A percentile compares a stretch with the other conserved stretches of the same genome.
Conservation (phyloP, 2,113 vertebrate species). For the Gopherus flavomarginatus region DNA sequence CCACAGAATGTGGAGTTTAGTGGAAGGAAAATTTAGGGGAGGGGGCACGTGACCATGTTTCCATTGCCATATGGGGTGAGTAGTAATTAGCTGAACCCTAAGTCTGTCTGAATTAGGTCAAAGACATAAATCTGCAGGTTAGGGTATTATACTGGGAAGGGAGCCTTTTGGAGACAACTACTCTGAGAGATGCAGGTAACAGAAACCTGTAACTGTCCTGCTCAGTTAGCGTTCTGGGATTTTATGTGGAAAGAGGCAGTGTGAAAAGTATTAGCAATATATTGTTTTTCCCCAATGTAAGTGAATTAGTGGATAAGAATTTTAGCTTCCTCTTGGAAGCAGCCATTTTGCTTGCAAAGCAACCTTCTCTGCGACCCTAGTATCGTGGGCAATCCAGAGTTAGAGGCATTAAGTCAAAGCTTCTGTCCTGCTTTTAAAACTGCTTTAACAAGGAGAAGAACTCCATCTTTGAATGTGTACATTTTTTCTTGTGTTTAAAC, state of each 20-base stretch:
- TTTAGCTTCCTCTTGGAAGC: background rate
- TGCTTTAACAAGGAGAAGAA: background rate
- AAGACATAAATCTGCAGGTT: rapidly evolving
- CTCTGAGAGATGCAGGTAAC: background rate
- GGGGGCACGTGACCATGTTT: rapidly evolving
- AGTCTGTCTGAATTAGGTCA: rapidly evolving
- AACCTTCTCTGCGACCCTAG: background rate
- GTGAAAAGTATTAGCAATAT: rapidly evolving
- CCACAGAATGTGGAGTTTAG: background rate
- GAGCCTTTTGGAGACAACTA: background rate
- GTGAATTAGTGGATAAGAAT: rapidly evolving
- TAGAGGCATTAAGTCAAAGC: background rate
- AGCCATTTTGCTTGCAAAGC: background rate
- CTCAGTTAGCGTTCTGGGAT: background rate
- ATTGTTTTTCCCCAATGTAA: rapidly evolving
- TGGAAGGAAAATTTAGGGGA: rapidly evolving
- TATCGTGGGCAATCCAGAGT: background rate
- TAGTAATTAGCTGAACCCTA: background rate
- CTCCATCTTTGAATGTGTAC: rapidly evolving
- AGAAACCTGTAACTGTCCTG: rapidly evolving
- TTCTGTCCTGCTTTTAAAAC: background rate
- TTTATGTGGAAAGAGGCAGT: background rate
- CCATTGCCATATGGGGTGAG: rapidly evolving
- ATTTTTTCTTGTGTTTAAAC: background rate
- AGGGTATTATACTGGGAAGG: rapidly evolving